Evolutionary conservation across 2,113 vertebrate genomes (phyloP), one percentile per base, ranked within the genome.

Genomic region (Rallus limicola): DNA sequence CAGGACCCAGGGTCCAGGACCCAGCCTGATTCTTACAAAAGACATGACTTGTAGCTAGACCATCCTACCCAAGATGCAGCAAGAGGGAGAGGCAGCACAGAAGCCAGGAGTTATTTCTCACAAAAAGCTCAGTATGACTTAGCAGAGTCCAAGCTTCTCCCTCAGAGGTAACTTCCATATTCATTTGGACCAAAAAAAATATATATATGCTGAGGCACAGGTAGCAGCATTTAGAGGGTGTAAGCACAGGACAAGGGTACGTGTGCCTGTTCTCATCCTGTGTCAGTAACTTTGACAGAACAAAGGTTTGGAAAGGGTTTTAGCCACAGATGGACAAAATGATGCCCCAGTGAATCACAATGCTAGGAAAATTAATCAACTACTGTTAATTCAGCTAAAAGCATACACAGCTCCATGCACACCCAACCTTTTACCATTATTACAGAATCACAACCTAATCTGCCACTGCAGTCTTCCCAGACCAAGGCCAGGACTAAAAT

Each of bases 391-490:
- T 44, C 18, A 11, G 25, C 44, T 90, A 24, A 31, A 53, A 80
- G 59, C 31, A 72, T 5, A 44, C 13, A 16, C 24, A 72, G 18
- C n/a, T 74, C 55, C 0, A 0, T 26, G 13, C 70, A 62, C 68
- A 56, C 24, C 17, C 67, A 65, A 36, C 15, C 7, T 88, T 59
- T 65, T 10, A 19, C 29, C 29, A 5, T 72, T 79, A 40, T 55
- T 59, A 34, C 21, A 69, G 59, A 92, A 80, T 62, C 50, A 56
- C 75, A 82, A 14, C 40, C 42, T 29, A 60, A 50, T 48, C 58
- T 80, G 58, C 44, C 71, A 79, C 44, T 4, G 1, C 52, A 60
- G 31, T 3, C 75, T 42, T 69, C 44, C 26, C 67, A 80, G 78
- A 65, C 3, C 59, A 33, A 26, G 34, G 38, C 56, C 60, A 89